phyloP scores from a whole-genome alignment of 1,140 invertebrate genomes.

The Heterodera schachtii region DNA sequence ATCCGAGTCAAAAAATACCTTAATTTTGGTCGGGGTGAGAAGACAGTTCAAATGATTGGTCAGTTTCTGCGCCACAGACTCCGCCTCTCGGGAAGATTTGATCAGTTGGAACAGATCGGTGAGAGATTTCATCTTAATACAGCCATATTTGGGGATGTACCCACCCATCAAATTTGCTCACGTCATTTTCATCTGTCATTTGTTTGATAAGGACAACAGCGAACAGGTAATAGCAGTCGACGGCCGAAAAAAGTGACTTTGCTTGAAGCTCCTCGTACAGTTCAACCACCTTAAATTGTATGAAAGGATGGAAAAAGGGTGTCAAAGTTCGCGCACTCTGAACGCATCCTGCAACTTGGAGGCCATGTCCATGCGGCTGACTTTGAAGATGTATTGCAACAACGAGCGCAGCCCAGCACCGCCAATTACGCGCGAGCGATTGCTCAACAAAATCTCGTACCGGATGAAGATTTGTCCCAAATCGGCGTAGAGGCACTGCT shows the following conservation, averaged over 20 bases:
- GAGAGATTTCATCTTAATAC: slow-evolving; percentile 16
- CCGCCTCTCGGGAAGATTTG: slow-evolving; percentile 24
- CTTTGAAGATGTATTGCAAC: slow-evolving; percentile 39
- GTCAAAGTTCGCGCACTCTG: slow-evolving; percentile 6
- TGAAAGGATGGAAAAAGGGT: background rate
- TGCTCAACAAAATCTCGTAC: slow-evolving; percentile 28
- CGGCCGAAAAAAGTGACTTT: background rate
- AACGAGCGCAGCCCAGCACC: slow-evolving; percentile 7
- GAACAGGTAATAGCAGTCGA: slow-evolving; percentile 40
- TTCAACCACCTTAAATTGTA: slow-evolving; percentile 25
- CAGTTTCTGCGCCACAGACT: slow-evolving; percentile 30
- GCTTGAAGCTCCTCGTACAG: slow-evolving; percentile 26
- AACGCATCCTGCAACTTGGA: slow-evolving; percentile 31
- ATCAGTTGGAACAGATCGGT: slow-evolving; percentile 36
- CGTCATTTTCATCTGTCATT: slow-evolving; percentile 27
- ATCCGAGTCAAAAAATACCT: background rate
- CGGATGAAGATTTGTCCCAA: slow-evolving; percentile 39
- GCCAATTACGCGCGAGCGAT: slow-evolving; percentile 21
- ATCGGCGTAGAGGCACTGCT: slow-evolving; percentile 26
- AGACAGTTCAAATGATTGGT: slow-evolving; percentile 26
- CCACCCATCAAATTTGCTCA: background rate
- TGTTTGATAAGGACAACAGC: slow-evolving; percentile 25
- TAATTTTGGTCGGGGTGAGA: slow-evolving; percentile 30
- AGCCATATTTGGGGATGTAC: no score
- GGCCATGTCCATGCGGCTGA: slow-evolving; percentile 16